Percentiles rank a stretch among this genome's conserved stretches.
Conservation (phyloP, 2,113 vertebrate species). For the Orcinus orca region DNA sequence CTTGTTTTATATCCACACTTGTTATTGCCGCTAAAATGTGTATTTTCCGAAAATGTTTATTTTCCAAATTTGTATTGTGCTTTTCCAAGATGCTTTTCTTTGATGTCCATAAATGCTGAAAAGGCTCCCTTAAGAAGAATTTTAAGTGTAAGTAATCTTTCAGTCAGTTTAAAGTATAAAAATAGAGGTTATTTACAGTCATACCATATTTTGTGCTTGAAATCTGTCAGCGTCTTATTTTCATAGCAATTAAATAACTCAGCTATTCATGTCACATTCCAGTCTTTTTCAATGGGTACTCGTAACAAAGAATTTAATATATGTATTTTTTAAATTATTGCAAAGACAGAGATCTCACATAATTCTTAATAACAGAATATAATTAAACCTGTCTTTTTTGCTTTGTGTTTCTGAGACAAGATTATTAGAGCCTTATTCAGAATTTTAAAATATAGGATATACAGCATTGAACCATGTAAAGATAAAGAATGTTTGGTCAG, state of each 20-base stretch:
- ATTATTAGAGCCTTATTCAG: not conserved
- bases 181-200: not conserved
- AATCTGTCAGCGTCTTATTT: not conserved
- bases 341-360: not conserved
- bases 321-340: not conserved
- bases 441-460: not conserved
- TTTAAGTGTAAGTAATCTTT: slow-evolving; percentile 15
- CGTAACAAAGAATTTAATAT: not conserved
- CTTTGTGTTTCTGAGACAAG: not conserved
- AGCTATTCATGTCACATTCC: not conserved
- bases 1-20: not conserved
- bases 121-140: not conserved
- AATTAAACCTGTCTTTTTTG: not conserved
- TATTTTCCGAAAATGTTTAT: not conserved
- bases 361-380: not conserved
- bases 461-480: not conserved
- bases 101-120: not conserved
- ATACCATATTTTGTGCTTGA: slow-evolving; percentile 1
- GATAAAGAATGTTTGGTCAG: not conserved
- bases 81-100: not conserved
- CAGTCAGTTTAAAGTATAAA: not conserved
- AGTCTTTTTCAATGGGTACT: not conserved
- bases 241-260: not conserved
- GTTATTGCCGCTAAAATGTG: not conserved
- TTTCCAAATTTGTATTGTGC: slow-evolving; percentile 32